These are phyloP conservation scores for Gymnobelideus leadbeateri DNA, from an alignment of 2,113 vertebrate genomes.

Conservation along the genomic window DNA sequence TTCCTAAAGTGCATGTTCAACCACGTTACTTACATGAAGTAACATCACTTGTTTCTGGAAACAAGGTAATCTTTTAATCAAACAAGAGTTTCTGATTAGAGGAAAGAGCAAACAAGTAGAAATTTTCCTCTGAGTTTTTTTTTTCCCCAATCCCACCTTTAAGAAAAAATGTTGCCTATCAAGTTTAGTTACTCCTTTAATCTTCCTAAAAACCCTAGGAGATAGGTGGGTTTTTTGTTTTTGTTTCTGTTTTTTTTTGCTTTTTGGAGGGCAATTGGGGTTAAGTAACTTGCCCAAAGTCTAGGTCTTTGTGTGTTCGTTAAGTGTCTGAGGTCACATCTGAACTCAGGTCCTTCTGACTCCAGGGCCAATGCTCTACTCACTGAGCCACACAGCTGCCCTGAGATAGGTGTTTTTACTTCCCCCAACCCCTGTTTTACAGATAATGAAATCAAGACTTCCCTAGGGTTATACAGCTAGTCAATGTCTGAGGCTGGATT, in stretches of 20 bases:
- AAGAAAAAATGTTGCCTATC: constrained; percentile 16
- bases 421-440: too few relatives aligned
- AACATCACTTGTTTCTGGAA: not conserved
- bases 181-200: not conserved
- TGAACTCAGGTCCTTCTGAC: too few relatives aligned
- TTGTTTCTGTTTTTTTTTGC: too few relatives aligned
- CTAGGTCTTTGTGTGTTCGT: too few relatives aligned
- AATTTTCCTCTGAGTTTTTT: not conserved
- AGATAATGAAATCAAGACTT: not conserved
- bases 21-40: not conserved
- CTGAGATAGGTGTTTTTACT: too few relatives aligned
- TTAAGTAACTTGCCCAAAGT: too few relatives aligned
- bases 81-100: constrained; percentile 20
- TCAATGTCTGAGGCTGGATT: not conserved
- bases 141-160: not conserved
- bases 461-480: not conserved
- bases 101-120: not conserved
- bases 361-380: too few relatives aligned
- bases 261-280: too few relatives aligned
- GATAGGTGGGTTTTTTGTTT: too few relatives aligned
- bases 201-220: not conserved
- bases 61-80: not conserved
- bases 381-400: too few relatives aligned
- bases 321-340: too few relatives aligned
- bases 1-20: not conserved